Evolutionary conservation across 2,888 invertebrate genomes (phyloP), one percentile per base, ranked within the genome.

Genomic region (Kryphioiulus occultus): DNA sequence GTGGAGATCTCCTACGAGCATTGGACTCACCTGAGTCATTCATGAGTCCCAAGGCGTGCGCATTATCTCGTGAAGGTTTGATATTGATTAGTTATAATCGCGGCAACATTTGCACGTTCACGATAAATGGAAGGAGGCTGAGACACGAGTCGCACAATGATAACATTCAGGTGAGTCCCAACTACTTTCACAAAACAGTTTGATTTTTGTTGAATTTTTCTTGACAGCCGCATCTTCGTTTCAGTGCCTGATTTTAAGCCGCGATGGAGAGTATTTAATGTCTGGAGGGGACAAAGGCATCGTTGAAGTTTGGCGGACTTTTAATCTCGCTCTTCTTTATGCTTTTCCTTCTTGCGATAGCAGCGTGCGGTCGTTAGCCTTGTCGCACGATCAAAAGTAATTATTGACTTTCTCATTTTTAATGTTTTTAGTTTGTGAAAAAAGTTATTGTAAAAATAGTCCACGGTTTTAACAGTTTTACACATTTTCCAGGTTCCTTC

Each of bases 351-450:
- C 97, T 89, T 98, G 98, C 93, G 98, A 98, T 93, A 97, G 97
- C 93, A 96, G 97, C 91, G 97, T 99, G 90, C 94, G 96, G 90
- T 97, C 98, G 87, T 94, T 99, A 90, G 98, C 99, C 89, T 95
- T 99, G 90, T 97, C 98, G 89, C 99, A 99, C 93, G 99, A 99
- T 94, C 99, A 99, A 94, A 97, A 98, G 99, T 99, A 93, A 94
- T 95, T 93, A 88, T 19, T 85, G 3, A 2, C n/a, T 53, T 17
- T 59, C 68, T 30, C 26, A 53, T 35, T 44, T 47, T 39, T 39
- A 83, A 44, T 83, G 68, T n/a, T 87, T 26, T n/a, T 85, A 26
- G 32, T 35, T 35, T 35, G 35, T 35, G 35, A 35, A 7, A 4
- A 35, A 2, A 35, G 2, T 35, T 35, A 35, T 35, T 35, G 35